Conservation (phyloP, 2,888 invertebrate genomes). For the Tenthredo amoena region DNA sequence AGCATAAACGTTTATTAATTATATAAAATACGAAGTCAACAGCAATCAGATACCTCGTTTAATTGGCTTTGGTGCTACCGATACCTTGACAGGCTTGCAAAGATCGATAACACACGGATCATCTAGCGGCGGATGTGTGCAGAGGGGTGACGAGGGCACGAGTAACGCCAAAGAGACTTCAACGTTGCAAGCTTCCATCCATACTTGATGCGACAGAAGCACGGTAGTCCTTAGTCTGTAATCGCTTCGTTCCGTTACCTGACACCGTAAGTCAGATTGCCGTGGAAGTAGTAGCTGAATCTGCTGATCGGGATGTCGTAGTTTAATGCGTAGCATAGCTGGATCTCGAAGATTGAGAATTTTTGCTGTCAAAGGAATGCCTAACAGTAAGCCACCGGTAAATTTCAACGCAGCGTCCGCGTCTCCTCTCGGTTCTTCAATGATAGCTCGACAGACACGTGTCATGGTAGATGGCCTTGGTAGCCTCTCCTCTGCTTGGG, state of each 20-base stretch:
- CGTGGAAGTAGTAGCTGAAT: slow-evolving; percentile 91
- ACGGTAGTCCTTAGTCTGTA: slow-evolving; percentile 90
- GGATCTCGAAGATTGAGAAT: slow-evolving; percentile 89
- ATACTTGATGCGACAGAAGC: slow-evolving; percentile 93
- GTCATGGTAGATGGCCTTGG: slow-evolving; percentile 79
- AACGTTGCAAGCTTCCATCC: slow-evolving; percentile 95
- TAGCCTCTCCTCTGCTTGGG: slow-evolving; percentile 75
- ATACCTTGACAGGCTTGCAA: slow-evolving; percentile 92
- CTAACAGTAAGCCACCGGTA: slow-evolving; percentile 94
- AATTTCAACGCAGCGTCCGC: slow-evolving; percentile 92
- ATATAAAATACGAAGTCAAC: background rate
- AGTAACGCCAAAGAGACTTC: slow-evolving; percentile 92
- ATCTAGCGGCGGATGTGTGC: slow-evolving; percentile 76
- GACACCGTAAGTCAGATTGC: slow-evolving; percentile 86
- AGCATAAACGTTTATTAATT: slow-evolving; percentile 1
- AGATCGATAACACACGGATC: slow-evolving; percentile 86
- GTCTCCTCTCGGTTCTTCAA: slow-evolving; percentile 91
- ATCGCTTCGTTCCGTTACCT: slow-evolving; percentile 81
- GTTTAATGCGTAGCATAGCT: slow-evolving; percentile 88
- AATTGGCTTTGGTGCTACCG: slow-evolving; percentile 93
- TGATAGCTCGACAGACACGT: slow-evolving; percentile 88
- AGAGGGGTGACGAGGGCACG: slow-evolving; percentile 82
- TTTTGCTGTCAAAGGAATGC: slow-evolving; percentile 93
- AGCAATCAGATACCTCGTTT: slow-evolving; percentile 86
- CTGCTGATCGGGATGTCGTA: slow-evolving; percentile 95